phyloP scores from a whole-genome alignment of 2,113 vertebrate species.

The Cricetomys ansorgei region DNA sequence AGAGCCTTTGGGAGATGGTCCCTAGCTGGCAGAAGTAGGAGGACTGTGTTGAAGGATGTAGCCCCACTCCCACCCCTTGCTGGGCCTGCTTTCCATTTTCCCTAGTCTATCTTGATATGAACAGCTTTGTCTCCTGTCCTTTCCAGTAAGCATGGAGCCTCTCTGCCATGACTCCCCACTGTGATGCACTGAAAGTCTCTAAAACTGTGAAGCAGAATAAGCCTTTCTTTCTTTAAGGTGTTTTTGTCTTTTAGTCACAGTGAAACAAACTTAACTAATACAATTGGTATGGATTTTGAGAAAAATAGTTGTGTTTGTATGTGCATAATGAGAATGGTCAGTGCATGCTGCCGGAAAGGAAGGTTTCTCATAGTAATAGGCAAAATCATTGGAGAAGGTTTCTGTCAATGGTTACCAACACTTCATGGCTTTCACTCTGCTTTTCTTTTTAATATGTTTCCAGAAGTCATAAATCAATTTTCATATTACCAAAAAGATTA shows the following conservation, averaged over 20 bases:
- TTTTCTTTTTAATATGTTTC: slow-evolving; percentile 8
- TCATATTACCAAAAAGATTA: background rate
- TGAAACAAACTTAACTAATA: background rate
- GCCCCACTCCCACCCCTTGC: background rate
- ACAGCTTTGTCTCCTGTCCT: background rate
- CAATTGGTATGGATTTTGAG: background rate
- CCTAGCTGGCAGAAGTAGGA: background rate
- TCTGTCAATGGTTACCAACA: background rate
- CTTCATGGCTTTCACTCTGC: background rate
- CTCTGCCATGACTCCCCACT: background rate
- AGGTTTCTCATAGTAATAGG: background rate
- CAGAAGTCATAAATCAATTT: slow-evolving; percentile 34
- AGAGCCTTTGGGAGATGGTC: background rate
- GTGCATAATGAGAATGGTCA: background rate
- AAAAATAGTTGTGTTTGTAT: background rate
- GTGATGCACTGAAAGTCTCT: background rate
- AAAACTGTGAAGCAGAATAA: background rate
- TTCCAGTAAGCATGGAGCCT: background rate
- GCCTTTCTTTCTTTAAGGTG: background rate
- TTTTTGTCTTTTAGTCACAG: background rate
- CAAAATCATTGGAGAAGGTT: background rate
- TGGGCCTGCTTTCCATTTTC: background rate
- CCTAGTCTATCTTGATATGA: too few species aligned
- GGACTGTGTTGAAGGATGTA: background rate
- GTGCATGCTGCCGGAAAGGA: slow-evolving; percentile 1